Base-by-base conservation (phyloP, 2,888 invertebrate species). In the Neoscelio sp. region DNA sequence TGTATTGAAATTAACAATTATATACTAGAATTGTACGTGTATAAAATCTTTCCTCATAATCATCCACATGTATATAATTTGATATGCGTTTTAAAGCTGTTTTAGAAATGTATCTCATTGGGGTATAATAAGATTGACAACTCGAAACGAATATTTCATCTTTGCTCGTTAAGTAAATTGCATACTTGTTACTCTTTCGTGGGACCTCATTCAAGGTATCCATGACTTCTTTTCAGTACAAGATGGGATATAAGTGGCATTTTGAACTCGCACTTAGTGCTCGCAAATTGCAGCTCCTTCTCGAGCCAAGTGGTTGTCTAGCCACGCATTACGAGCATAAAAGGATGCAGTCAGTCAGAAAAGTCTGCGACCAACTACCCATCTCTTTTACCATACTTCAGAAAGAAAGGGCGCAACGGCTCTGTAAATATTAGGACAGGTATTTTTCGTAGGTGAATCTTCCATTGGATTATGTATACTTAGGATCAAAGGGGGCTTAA, bases 401-500 rank as follows among this genome's bases (percentile, higher is more conserved):
- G 42, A 58, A 62, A 68, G 56, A 68, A 68, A 62, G 67, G 42
- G 67, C 67, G 35, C 52, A 68, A 74, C 65, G 30, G 54, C 5
- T 68, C 65, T 58, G 73, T 77, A 64, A 80, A 80, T 80, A 80
- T 80, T 80, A 73, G 74, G 80, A 80, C 80, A 80, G 74, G 77
- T 70, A 65, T 77, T 77, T 60, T 10, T 15, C 40, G n/a, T 15
- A 46, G 52, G 40, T 26, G 50, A 70, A 65, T 65, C 68, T 56
- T 75, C 20, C 23, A 52, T 10, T 67, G 67, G 67, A 76, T 68
- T 64, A 64, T 62, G 56, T 42, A 56, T 48, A 62, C 52, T 56
- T 33, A 15, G 62, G 52, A 56, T 76, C 74, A 60, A 44, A 33
- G n/a, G 23, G 30, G 60, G 65, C 48, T 48, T 56, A 56, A 50